Evolutionary conservation across 2,888 invertebrate species (phyloP).

Genomic region (Thera obeliscata): DNA sequence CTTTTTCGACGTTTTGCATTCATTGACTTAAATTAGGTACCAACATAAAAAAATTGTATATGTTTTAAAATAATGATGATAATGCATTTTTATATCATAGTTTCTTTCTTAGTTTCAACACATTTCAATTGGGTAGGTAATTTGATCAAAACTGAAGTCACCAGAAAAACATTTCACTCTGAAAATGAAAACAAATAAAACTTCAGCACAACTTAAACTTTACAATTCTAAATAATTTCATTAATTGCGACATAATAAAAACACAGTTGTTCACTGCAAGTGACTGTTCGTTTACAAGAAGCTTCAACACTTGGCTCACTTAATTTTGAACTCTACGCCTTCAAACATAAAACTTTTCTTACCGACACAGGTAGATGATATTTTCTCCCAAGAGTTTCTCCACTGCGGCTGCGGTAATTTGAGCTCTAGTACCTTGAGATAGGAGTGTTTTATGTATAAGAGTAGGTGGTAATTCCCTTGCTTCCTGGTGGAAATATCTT

Average conservation of each 20-base stretch:
- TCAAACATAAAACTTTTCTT: conserved; percentile 10
- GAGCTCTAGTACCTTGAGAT: conserved; percentile 43
- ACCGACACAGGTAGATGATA: conserved; percentile 28
- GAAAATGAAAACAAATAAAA: conserved; percentile 32
- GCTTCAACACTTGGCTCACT: conserved; percentile 13
- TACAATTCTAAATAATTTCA: conserved; percentile 43
- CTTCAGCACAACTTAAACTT: conserved; percentile 30
- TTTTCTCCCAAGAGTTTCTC: conserved; percentile 16
- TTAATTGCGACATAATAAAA: conserved; percentile 60
- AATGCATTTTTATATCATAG: too few species aligned
- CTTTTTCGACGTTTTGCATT: too few species aligned
- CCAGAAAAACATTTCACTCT: conserved; percentile 7
- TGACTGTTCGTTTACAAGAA: conserved; percentile 59
- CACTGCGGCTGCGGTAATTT: conserved; percentile 37
- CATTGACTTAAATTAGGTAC: too few species aligned
- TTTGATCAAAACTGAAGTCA: conserved; percentile 6
- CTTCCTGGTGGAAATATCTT: conserved; percentile 60
- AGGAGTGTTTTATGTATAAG: conserved; percentile 45
- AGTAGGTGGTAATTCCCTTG: conserved; percentile 51
- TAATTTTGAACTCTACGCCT: conserved; percentile 16
- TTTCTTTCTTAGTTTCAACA: background rate
- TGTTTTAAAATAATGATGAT: too few species aligned
- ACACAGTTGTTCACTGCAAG: conserved; percentile 64
- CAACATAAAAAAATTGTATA: too few species aligned
- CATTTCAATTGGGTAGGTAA: background rate